phyloP scores from a whole-genome alignment of 2,797 vertebrate species.

The Microtus obscurus region DNA sequence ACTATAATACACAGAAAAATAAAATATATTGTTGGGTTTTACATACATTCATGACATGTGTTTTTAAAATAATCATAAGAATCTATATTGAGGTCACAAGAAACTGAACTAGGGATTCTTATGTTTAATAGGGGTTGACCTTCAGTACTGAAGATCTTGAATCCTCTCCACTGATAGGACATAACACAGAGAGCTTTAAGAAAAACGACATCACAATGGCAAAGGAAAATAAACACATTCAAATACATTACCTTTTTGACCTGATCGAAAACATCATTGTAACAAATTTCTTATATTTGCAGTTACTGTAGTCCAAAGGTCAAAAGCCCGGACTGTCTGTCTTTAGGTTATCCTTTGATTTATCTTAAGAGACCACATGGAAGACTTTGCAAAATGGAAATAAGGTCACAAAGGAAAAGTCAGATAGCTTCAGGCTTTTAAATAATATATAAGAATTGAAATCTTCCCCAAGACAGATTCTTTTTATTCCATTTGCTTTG shows the following conservation, averaged over 20 bases:
- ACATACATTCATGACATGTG: conserved; percentile 57
- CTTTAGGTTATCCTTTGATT: conserved; percentile 63
- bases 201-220: conserved; percentile 38
- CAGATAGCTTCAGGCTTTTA: conserved; percentile 44
- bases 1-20: conserved; percentile 23
- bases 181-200: conserved; percentile 45
- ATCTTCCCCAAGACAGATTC: background rate
- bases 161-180: conserved; percentile 43
- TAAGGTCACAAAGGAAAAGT: conserved; percentile 40
- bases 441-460: conserved; percentile 62
- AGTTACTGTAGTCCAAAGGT: conserved; percentile 37
- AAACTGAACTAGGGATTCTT: background rate
- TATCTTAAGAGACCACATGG: conserved; percentile 53
- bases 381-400: conserved; percentile 53
- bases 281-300: conserved; percentile 14
- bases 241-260: conserved; percentile 45
- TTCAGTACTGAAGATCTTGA: conserved; percentile 46
- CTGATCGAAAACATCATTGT: conserved; percentile 40
- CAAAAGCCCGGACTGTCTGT: background rate
- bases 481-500: conserved; percentile 61
- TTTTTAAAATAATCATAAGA: conserved; percentile 10
- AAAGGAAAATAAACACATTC: conserved; percentile 64
- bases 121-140: background rate
- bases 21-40: conserved; percentile 59
- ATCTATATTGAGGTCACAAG: background rate